Base-by-base conservation (phyloP, 2,113 vertebrate species). In the Ploceus nigricollis region DNA sequence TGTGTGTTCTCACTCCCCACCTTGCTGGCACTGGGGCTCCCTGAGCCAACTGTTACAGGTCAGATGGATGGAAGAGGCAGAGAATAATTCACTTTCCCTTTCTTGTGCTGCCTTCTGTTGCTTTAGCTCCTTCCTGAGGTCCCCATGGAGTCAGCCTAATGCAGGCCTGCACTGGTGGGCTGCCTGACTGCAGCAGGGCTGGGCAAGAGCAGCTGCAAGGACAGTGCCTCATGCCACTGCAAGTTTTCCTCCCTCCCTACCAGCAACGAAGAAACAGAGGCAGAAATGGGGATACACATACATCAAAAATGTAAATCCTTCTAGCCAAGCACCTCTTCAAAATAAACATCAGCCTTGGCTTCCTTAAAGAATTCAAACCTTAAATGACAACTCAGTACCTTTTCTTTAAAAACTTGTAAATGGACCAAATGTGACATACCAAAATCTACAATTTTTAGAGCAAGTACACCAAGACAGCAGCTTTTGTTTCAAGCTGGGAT, bases 401-500 rank as follows among this genome's bases (percentile, higher is more conserved):
- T 20, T 94, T 30, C 17, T 75, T 57, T 45, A 61, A 76, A 85
- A 72, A 51, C 13, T 3, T 64, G 35, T 5, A 11, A 73, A 35
- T 0, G 0, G 42, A 57, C 16, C 31, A 60, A 72, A 88, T 37
- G 5, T n/a, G 54, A 57, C 35, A 57, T 18, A 40, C 47, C 60
- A 10, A 94, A 86, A 60, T 22, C 30, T 21, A n/a, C 14, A 15
- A n/a, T 56, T 69, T 92, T 77, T 37, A 57, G 60, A 83, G 47
- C 40, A 47, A 77, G 28, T 47, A 45, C 56, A 87, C 56, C 45
- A 77, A 53, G 93, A 16, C 66, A 92, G 82, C 77, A 85, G 77
- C 51, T 91, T 73, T 79, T 87, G 51, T 80, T 89, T 94, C 56
- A 82, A 75, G 58, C 28, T 40, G 48, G 40, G 69, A 75, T 37